phyloP scores from a whole-genome alignment of 2,888 invertebrate genomes.

The Drosophila kambysellisi region DNA sequence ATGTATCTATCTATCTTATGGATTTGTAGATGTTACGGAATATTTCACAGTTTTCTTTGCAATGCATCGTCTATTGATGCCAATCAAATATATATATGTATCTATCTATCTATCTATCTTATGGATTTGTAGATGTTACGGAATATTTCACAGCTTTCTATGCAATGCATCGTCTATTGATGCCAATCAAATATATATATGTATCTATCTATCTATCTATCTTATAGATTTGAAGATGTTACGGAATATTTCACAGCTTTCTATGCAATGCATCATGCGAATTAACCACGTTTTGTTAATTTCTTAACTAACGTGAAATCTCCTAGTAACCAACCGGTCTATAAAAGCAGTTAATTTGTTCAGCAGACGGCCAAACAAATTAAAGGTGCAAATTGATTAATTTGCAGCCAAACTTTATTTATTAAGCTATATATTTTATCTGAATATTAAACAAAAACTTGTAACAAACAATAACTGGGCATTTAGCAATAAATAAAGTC shows the following conservation, averaged over 20 bases:
- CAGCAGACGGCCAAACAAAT: slow-evolving; percentile 36
- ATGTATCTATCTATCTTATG: not conserved
- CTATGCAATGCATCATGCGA: slow-evolving; percentile 43
- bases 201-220: not conserved
- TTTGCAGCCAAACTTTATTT: slow-evolving; percentile 35
- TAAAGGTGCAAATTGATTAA: slow-evolving; percentile 72
- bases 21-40: too few species aligned
- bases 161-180: slow-evolving; percentile 55
- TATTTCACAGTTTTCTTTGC: not conserved
- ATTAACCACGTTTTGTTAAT: slow-evolving; percentile 55
- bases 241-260: not conserved
- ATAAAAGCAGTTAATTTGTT: slow-evolving; percentile 1
- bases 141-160: not conserved
- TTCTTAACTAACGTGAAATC: slow-evolving; percentile 5
- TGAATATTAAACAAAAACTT: slow-evolving; percentile 16
- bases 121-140: too few species aligned
- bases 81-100: not conserved
- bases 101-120: not conserved
- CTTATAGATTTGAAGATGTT: not conserved
- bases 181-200: not conserved
- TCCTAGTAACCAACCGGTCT: slow-evolving; percentile 36
- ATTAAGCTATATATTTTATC: slow-evolving; percentile 36
- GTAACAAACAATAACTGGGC: slow-evolving; percentile 31
- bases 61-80: slow-evolving; percentile 52
- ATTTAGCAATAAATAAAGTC: slow-evolving; percentile 45